A percentile compares a stretch with the other conserved stretches of the same genome.
phyloP scores from a whole-genome alignment of 2,888 invertebrate species.

The Thecophora atra region DNA sequence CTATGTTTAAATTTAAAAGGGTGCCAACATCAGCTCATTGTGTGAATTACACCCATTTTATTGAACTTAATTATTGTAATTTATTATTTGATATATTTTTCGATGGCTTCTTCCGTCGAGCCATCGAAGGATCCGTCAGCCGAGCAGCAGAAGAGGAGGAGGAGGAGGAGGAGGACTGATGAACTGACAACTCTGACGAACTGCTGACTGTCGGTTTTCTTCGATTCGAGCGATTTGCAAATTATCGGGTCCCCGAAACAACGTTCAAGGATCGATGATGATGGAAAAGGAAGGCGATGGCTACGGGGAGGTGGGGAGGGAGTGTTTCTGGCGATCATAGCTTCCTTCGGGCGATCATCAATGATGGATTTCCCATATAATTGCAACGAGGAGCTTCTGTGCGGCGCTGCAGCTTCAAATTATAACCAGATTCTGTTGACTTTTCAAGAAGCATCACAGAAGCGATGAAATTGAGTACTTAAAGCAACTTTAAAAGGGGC shows the following conservation, averaged over 20 bases:
- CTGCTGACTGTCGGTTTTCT: slow-evolving; percentile 15
- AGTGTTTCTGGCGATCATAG: slow-evolving; percentile 13
- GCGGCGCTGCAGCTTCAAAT: not conserved
- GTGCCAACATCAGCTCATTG: slow-evolving; percentile 58
- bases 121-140: not conserved
- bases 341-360: slow-evolving; percentile 30
- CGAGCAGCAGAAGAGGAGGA: not conserved
- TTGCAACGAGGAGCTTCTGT: slow-evolving; percentile 31
- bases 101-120: slow-evolving; percentile 45
- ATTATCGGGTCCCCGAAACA: not conserved
- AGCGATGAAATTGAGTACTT: slow-evolving; percentile 27
- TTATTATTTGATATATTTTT: slow-evolving; percentile 63
- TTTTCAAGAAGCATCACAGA: not conserved
- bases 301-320: not conserved
- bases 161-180: no score
- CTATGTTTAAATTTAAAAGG: slow-evolving; percentile 63
- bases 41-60: slow-evolving; percentile 59
- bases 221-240: slow-evolving; percentile 6
- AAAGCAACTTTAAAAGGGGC: not conserved
- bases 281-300: no score
- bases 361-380: slow-evolving; percentile 35
- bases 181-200: not conserved
- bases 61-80: slow-evolving; percentile 66
- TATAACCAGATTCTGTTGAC: slow-evolving; percentile 18
- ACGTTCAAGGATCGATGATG: no score